phyloP scores from a whole-genome alignment of 2,113 vertebrate genomes.

The Cololabis saira region DNA sequence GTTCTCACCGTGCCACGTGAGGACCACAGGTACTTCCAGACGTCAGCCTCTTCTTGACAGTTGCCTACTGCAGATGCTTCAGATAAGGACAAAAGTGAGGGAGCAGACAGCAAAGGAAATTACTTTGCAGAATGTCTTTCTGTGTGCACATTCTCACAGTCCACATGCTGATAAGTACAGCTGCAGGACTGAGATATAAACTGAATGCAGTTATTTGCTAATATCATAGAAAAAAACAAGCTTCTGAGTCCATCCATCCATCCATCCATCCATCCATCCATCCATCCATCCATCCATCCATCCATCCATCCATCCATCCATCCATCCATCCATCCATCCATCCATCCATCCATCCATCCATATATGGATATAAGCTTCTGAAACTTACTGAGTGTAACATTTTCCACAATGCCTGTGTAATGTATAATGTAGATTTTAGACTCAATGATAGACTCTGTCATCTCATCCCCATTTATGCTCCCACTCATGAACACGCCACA shows the following conservation, averaged over 20 bases:
- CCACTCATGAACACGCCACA: too few species aligned
- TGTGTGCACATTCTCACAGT: background rate
- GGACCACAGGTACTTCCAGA: constrained; percentile 48
- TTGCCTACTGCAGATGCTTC: constrained; percentile 19
- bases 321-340: constrained; percentile 17
- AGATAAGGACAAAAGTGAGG: constrained; percentile 41
- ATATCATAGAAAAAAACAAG: too few species aligned
- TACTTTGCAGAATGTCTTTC: constrained; percentile 19
- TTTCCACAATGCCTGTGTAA: too few species aligned
- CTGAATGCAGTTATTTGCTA: too few species aligned
- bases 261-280: constrained; percentile 7
- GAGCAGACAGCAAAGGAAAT: constrained; percentile 16
- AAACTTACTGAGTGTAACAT: too few species aligned
- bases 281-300: constrained; percentile 5
- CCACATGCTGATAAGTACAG: too few species aligned
- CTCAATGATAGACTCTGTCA: too few species aligned
- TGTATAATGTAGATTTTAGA: too few species aligned
- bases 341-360: constrained; percentile 7
- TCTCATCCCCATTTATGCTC: too few species aligned
- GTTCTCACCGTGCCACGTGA: constrained; percentile 49
- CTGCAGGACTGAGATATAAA: too few species aligned
- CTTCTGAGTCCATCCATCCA: constrained; percentile 9
- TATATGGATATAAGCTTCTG: too few species aligned
- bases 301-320: constrained; percentile 9
- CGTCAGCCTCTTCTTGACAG: constrained; percentile 47